These are phyloP conservation scores for Apantesis nais DNA, from an alignment of 2,888 invertebrate genomes.

Conservation along the genomic window DNA sequence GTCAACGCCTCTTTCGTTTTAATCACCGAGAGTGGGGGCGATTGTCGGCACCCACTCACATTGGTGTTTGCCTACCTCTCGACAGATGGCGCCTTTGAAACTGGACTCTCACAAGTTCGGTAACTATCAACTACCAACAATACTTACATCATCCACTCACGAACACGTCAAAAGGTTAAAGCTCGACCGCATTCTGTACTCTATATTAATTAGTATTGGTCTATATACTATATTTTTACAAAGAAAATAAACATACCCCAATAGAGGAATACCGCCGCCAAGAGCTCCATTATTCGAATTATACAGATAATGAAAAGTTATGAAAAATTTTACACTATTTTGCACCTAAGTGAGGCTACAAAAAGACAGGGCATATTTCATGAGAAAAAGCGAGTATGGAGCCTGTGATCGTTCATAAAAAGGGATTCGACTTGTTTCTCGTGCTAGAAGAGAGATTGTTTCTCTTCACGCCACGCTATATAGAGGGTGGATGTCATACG, in stretches of 20 bases:
- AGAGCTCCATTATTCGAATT: slow-evolving; percentile 28
- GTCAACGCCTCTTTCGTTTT: slow-evolving; percentile 82
- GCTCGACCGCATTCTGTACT: slow-evolving; percentile 44
- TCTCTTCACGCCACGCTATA: slow-evolving; percentile 69
- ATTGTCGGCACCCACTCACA: slow-evolving; percentile 76
- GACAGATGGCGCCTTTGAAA: slow-evolving; percentile 78
- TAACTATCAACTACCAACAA: slow-evolving; percentile 65
- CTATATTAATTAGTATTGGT: slow-evolving; percentile 52
- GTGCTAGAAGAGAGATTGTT: slow-evolving; percentile 73
- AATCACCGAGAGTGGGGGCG: slow-evolving; percentile 82
- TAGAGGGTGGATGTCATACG: slow-evolving; percentile 72
- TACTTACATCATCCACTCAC: slow-evolving; percentile 73
- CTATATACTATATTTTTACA: neutral
- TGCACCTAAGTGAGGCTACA: slow-evolving; percentile 56
- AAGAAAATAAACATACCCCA: neutral
- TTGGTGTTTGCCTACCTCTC: slow-evolving; percentile 79
- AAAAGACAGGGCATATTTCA: slow-evolving; percentile 64
- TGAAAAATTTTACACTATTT: slow-evolving; percentile 55
- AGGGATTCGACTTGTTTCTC: slow-evolving; percentile 75
- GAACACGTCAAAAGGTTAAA: slow-evolving; percentile 59
- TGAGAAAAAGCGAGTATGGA: slow-evolving; percentile 59
- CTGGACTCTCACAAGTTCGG: slow-evolving; percentile 67
- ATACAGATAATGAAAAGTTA: slow-evolving; percentile 47
- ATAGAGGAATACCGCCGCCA: slow-evolving; percentile 6
- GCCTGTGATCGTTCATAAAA: slow-evolving; percentile 73